A percentile compares a stretch with the other conserved stretches of the same genome.
phyloP scores from a whole-genome alignment of 2,888 invertebrate genomes.

The Apoda limacodes region DNA sequence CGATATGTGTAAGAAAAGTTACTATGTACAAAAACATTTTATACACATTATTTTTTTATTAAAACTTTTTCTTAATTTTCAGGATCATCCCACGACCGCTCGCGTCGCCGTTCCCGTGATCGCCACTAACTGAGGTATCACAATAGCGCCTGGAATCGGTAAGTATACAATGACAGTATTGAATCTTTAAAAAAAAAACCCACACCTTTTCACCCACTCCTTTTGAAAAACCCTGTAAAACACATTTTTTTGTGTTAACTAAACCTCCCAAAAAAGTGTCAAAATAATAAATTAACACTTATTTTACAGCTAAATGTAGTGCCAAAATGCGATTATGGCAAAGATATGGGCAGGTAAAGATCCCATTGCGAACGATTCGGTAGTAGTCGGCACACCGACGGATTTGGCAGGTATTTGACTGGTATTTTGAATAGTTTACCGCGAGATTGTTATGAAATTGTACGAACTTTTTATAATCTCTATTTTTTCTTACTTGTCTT shows the following conservation, averaged over 20 bases:
- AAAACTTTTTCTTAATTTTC: conserved; percentile 8
- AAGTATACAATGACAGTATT: conserved; percentile 36
- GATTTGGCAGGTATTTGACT: conserved; percentile 67
- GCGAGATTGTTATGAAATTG: too few relatives aligned
- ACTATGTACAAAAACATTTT: too few relatives aligned
- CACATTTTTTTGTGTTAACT: not conserved
- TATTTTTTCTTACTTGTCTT: too few relatives aligned
- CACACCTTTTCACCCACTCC: conserved; percentile 14
- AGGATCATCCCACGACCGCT: conserved; percentile 55
- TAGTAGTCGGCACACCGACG: conserved; percentile 67
- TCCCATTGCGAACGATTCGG: conserved; percentile 57
- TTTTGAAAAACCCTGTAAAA: conserved; percentile 6
- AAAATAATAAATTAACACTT: conserved; percentile 63
- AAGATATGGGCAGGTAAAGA: conserved; percentile 50
- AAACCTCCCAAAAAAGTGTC: too few relatives aligned
- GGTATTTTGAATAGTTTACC: conserved; percentile 61
- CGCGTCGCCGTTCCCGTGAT: conserved; percentile 58
- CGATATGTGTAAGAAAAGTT: too few relatives aligned
- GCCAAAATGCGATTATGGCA: conserved; percentile 45
- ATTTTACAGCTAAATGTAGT: conserved; percentile 63
- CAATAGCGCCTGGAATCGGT: conserved; percentile 60
- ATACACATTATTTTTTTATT: too few relatives aligned
- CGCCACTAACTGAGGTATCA: conserved; percentile 68
- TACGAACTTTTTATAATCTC: too few relatives aligned
- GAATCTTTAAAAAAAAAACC: not conserved